A percentile compares a stretch with the other conserved stretches of the same genome.
phyloP scores from a whole-genome alignment of 2,888 invertebrate genomes.

The Yponomeuta evonymella region DNA sequence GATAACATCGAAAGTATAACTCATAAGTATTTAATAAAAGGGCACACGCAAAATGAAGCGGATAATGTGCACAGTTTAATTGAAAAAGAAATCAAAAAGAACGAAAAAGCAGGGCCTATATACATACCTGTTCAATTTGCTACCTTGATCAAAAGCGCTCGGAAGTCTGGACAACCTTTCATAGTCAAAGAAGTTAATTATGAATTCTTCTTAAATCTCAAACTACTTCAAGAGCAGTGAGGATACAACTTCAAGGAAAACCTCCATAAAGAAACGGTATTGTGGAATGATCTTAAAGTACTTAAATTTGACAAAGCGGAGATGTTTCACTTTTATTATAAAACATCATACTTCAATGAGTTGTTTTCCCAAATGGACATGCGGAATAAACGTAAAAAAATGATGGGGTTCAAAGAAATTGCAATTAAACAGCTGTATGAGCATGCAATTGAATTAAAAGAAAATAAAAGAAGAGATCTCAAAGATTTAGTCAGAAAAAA shows the following conservation, averaged over 20 bases:
- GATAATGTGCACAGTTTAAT: conserved; percentile 23
- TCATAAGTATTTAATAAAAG: conserved; percentile 23
- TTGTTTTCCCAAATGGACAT: conserved; percentile 16
- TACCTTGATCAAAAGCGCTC: conserved; percentile 19
- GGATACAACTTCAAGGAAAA: conserved; percentile 20
- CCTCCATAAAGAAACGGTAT: conserved; percentile 17
- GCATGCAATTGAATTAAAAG: conserved; percentile 15
- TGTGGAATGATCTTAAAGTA: conserved; percentile 18
- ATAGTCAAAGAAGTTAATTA: conserved; percentile 11
- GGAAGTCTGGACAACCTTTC: conserved; percentile 20
- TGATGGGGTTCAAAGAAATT: conserved; percentile 16
- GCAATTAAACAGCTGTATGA: conserved; percentile 15
- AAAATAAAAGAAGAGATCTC: conserved; percentile 19
- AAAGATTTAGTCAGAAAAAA: conserved; percentile 19
- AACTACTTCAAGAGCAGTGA: conserved; percentile 17
- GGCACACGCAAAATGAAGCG: conserved; percentile 24
- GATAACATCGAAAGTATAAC: conserved; percentile 20
- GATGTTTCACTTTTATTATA: conserved; percentile 19
- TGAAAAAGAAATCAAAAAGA: conserved; percentile 16
- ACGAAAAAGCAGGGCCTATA: conserved; percentile 21
- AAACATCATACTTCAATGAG: conserved; percentile 20
- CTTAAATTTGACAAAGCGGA: conserved; percentile 17
- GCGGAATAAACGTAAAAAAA: conserved; percentile 23
- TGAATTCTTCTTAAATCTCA: conserved; percentile 17
- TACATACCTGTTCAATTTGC: conserved; percentile 21